phyloP scores from a whole-genome alignment of 2,113 vertebrate genomes.

The Hypanus sabinus region DNA sequence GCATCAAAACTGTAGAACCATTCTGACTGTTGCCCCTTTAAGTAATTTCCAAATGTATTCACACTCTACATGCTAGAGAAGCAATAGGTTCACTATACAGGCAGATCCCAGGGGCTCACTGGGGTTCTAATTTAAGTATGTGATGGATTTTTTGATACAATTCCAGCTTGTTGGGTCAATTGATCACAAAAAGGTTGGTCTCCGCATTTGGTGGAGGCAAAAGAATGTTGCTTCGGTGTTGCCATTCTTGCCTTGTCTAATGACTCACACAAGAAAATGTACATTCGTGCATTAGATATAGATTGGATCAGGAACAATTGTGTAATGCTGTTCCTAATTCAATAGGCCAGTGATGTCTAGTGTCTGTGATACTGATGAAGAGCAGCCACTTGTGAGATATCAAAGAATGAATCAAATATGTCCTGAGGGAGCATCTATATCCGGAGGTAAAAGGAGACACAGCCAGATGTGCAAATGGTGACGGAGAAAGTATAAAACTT shows the following conservation, averaged over 20 bases:
- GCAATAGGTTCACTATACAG: too few relatives aligned
- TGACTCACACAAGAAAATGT: neutral
- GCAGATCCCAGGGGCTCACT: too few relatives aligned
- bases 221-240: neutral
- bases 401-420: neutral
- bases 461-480: neutral
- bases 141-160: neutral
- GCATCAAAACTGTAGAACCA: too few relatives aligned
- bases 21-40: too few relatives aligned
- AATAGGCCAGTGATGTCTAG: neutral
- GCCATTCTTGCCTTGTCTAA: neutral
- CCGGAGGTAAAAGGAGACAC: neutral
- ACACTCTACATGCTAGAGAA: too few relatives aligned
- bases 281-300: neutral
- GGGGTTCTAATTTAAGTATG: too few relatives aligned
- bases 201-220: neutral
- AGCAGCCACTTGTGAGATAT: neutral
- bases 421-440: neutral
- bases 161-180: neutral
- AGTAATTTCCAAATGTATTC: too few relatives aligned
- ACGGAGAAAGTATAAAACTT: neutral
- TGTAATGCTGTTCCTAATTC: neutral
- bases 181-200: neutral
- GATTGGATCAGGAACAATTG: neutral
- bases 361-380: neutral